These are phyloP conservation scores for Dreissena polymorpha DNA, from an alignment of 1,140 invertebrate species.

Conservation along the genomic window DNA sequence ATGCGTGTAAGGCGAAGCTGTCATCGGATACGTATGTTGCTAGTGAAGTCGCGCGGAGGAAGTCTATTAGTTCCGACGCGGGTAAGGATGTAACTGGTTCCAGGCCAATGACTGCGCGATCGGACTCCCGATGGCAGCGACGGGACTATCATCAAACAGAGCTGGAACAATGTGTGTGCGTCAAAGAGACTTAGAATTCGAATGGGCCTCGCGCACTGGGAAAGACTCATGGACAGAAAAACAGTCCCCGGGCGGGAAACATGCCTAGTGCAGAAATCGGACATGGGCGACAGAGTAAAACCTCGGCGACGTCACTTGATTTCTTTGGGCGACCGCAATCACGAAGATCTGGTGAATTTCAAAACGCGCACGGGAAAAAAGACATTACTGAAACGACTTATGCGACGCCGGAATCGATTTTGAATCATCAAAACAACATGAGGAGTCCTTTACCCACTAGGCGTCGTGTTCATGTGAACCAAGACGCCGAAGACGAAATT, in stretches of 20 bases:
- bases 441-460: not conserved
- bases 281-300: not conserved
- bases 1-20: too few species aligned
- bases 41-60: not conserved
- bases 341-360: not conserved
- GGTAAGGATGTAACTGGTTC: not conserved
- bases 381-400: not conserved
- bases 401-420: not conserved
- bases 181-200: not conserved
- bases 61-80: not conserved
- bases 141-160: not conserved
- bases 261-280: not conserved
- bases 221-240: not conserved
- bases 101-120: not conserved
- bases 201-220: not conserved
- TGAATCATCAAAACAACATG: not conserved
- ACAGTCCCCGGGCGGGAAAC: not conserved
- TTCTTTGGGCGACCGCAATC: not conserved
- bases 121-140: not conserved
- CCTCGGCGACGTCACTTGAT: not conserved
- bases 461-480: not conserved
- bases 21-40: not conserved
- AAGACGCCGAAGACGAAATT: not conserved
- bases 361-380: not conserved
- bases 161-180: not conserved